Percentiles rank a stretch among this genome's conserved stretches.
These are phyloP conservation scores for Peromyscus californicus DNA, from an alignment of 2,113 vertebrate species.

Conservation along the genomic window DNA sequence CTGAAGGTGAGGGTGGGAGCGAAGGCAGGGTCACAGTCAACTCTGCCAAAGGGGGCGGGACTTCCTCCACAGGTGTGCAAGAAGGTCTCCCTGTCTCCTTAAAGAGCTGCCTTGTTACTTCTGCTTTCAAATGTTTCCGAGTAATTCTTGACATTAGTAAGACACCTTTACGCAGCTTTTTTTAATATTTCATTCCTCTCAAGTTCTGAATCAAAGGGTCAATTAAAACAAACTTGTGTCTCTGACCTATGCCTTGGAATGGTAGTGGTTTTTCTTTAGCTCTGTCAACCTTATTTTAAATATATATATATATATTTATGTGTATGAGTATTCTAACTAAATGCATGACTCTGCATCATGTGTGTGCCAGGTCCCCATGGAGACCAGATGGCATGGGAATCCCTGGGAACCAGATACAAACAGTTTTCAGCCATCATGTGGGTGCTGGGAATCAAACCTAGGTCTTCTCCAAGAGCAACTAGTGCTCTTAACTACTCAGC, in stretches of 20 bases:
- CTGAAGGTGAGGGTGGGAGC: conserved; percentile 92
- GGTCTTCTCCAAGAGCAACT: neutral
- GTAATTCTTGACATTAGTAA: neutral
- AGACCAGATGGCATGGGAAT: neutral
- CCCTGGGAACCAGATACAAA: neutral
- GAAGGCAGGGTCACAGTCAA: rapidly evolving
- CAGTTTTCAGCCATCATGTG: neutral
- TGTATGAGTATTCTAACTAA: neutral
- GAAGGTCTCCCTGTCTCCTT: neutral
- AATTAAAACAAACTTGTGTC: neutral
- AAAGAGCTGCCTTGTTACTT: neutral
- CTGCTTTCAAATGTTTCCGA: neutral
- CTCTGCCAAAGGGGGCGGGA: rapidly evolving
- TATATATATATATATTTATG: neutral
- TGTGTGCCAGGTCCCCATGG: neutral
- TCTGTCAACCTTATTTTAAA: neutral
- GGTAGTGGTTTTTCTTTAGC: neutral
- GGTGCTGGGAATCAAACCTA: neutral
- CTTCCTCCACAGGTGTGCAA: neutral
- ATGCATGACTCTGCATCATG: neutral
- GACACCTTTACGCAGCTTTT: neutral
- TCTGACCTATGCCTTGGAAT: neutral
- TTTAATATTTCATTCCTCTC: neutral
- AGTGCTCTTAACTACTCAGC: neutral
- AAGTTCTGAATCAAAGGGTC: neutral